phyloP scores from a whole-genome alignment of 2,113 vertebrate species.

The Acrocephalus kingi region DNA sequence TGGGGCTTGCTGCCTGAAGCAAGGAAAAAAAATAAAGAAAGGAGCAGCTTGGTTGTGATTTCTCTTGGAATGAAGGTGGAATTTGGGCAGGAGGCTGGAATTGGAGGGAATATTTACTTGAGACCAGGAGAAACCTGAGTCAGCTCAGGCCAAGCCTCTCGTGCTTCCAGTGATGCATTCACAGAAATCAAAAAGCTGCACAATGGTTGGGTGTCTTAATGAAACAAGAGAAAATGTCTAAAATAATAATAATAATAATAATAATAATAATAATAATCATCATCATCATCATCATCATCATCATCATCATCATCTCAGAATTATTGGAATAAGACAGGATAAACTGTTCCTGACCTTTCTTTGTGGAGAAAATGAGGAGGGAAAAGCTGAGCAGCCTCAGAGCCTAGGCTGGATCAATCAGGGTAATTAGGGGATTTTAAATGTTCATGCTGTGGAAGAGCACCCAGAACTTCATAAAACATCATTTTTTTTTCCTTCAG shows the following conservation, averaged over 20 bases:
- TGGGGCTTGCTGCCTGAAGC: background rate
- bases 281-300: too few species aligned
- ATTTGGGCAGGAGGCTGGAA: background rate
- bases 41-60: background rate
- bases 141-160: background rate
- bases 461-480: background rate
- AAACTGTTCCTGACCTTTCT: background rate
- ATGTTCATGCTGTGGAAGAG: background rate
- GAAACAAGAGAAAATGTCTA: background rate
- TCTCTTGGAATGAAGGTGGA: background rate
- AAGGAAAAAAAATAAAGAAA: background rate
- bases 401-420: background rate
- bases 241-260: background rate
- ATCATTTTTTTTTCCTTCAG: background rate
- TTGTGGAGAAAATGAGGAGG: background rate
- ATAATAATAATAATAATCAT: background rate
- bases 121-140: background rate
- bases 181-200: background rate
- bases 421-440: background rate
- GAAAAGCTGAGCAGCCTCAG: background rate
- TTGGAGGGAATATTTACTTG: background rate
- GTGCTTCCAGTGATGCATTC: background rate
- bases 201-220: background rate
- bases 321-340: background rate
- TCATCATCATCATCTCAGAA: too few species aligned